Conservation (phyloP, 2,888 invertebrate genomes). For the Lysandra bellargus region DNA sequence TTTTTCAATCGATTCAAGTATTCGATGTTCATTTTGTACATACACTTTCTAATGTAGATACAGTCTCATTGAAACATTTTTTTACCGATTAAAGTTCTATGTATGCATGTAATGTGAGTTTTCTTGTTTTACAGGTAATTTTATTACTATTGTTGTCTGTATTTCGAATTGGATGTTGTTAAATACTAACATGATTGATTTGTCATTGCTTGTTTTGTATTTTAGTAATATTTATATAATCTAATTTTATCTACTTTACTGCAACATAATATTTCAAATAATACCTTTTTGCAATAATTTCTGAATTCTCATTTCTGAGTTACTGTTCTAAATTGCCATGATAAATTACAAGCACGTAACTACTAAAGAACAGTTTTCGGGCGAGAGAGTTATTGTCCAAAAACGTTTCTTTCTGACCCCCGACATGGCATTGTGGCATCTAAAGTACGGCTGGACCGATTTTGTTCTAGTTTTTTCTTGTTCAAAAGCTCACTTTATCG, state of each 20-base stretch:
- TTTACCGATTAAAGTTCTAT: neutral
- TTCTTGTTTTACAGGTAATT: constrained; percentile 12
- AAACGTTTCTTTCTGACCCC: neutral
- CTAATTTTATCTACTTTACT: neutral
- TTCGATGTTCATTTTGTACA: constrained; percentile 56
- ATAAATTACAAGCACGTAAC: neutral
- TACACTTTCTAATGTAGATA: constrained; percentile 35
- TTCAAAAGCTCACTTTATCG: no score
- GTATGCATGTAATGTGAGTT: constrained; percentile 9
- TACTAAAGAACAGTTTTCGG: neutral
- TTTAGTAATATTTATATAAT: no score
- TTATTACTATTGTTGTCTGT: constrained; percentile 14
- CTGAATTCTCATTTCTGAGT: neutral
- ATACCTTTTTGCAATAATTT: neutral
- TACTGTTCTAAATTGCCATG: neutral
- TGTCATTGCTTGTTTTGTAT: neutral
- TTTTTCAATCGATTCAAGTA: constrained; percentile 54
- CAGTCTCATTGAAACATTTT: constrained; percentile 23
- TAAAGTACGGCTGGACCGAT: neutral
- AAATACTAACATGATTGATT: constrained; percentile 23
- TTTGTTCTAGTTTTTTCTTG: no score
- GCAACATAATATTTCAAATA: neutral
- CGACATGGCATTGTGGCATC: neutral
- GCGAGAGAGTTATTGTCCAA: neutral
- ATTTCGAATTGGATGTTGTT: constrained; percentile 3